Evolutionary conservation across 2,797 vertebrate species (phyloP), one percentile per base, ranked within the genome.

Genomic region (Pseudochromis fuscus): DNA sequence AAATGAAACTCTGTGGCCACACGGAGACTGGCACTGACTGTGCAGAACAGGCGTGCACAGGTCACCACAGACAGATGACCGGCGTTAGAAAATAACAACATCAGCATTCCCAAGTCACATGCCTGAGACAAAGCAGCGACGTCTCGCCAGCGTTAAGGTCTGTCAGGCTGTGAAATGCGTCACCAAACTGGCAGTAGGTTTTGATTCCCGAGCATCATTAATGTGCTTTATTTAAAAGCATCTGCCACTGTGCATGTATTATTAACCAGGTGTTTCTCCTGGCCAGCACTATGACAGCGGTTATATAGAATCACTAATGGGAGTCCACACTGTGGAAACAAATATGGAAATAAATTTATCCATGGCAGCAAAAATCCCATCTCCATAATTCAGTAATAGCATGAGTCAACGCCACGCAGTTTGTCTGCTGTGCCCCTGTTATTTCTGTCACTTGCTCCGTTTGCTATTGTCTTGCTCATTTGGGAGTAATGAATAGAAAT

Each of bases 391-490:
- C 8, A 59, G 8, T n/a, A 23, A 9, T 24, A 46, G 38, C 57
- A 57, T 6, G 46, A 71, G 58, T 83, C 53, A 49, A 71, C 64
- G 64, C 16, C 9, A 46, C 10, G 23, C n/a, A 59, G 60, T 31
- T 45, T 5, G 64, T 64, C 77, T 40, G 24, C 57, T 38, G 9
- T 25, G 38, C 44, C 24, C 52, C 50, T 49, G 33, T 74, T 77
- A 62, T 75, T 65, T 25, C 56, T 57, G 68, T 23, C 37, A 27
- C 51, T 69, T 73, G 46, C 25, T 70, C 38, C 8, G 1, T 24
- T 65, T 50, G 61, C 55, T 62, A 72, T 61, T 64, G 71, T 75
- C 51, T 75, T 44, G 48, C 67, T 88, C 55, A 75, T 83, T 79
- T 58, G 63, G 49, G 49, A 62, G 19, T 53, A 72, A 76, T 87